Conservation (phyloP, 2,888 invertebrate genomes). For the Meandrusa payeni region DNA sequence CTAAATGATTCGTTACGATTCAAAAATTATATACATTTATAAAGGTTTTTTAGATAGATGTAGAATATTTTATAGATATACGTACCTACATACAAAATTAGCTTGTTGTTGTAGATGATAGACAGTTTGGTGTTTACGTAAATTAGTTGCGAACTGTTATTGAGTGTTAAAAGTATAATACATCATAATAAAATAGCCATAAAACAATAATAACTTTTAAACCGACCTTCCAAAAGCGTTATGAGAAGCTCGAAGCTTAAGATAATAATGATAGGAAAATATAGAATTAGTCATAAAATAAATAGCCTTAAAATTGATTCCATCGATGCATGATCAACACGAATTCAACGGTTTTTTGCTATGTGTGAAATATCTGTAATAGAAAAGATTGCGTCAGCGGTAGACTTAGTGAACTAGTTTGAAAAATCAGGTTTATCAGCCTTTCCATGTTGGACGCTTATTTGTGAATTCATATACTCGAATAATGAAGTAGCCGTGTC, state of each 20-base stretch:
- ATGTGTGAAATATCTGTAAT: slow-evolving; percentile 15
- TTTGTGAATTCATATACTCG: slow-evolving; percentile 24
- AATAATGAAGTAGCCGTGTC: slow-evolving; percentile 26
- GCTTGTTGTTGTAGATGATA: slow-evolving; percentile 53
- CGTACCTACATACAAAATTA: slow-evolving; percentile 34
- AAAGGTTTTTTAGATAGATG: slow-evolving; percentile 58
- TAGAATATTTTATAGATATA: slow-evolving; percentile 49
- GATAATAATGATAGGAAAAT: slow-evolving; percentile 30
- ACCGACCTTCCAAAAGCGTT: slow-evolving; percentile 66
- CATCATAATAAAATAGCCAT: slow-evolving; percentile 30
- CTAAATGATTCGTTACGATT: slow-evolving; percentile 32
- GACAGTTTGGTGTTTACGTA: slow-evolving; percentile 52
- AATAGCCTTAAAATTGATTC: slow-evolving; percentile 29
- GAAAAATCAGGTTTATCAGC: slow-evolving; percentile 29
- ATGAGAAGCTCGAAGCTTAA: slow-evolving; percentile 46
- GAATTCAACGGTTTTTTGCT: background rate
- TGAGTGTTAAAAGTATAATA: slow-evolving; percentile 31
- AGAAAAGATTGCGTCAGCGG: slow-evolving; percentile 25
- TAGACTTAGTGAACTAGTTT: slow-evolving; percentile 24
- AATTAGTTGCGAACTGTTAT: slow-evolving; percentile 45
- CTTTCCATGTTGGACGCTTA: slow-evolving; percentile 22
- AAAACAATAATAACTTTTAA: slow-evolving; percentile 28
- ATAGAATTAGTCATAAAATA: slow-evolving; percentile 27
- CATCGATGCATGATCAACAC: slow-evolving; percentile 25
- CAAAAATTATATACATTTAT: slow-evolving; percentile 74